These are phyloP conservation scores for Conopomorpha cramerella DNA, from an alignment of 1,140 invertebrate species.

Conservation along the genomic window DNA sequence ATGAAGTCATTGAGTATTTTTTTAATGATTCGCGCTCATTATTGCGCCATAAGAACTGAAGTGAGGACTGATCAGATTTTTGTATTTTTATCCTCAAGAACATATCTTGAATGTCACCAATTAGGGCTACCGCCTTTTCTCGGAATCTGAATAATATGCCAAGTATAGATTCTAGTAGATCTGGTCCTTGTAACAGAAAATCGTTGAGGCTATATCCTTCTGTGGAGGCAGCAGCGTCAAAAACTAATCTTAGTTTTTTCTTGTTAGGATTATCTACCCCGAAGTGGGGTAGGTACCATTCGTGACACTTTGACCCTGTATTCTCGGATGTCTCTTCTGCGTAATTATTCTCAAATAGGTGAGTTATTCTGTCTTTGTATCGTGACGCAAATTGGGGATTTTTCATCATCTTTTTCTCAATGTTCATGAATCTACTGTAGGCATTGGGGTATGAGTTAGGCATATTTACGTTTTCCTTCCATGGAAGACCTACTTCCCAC, in stretches of 20 bases:
- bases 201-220: conserved; percentile 9
- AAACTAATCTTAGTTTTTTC: conserved; percentile 9
- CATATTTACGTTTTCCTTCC: conserved; percentile 1
- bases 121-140: conserved; percentile 7
- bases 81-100: conserved; percentile 10
- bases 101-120: conserved; percentile 15
- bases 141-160: conserved; percentile 9
- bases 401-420: conserved; percentile 1
- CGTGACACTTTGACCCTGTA: no score
- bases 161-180: conserved; percentile 5
- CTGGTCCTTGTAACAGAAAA: conserved; percentile 11
- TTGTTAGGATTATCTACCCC: conserved; percentile 8
- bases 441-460: conserved; percentile 1
- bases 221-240: conserved; percentile 10
- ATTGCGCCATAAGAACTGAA: conserved; percentile 12
- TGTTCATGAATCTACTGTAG: neutral
- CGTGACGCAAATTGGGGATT: neutral
- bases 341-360: neutral
- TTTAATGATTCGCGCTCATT: conserved; percentile 1
- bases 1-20: conserved; percentile 8
- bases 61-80: conserved; percentile 8
- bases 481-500: conserved; percentile 3
- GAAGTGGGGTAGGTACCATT: conserved; percentile 14
- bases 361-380: neutral
- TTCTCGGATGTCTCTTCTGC: neutral